phyloP scores from a whole-genome alignment of 2,888 invertebrate genomes.

The Harpalus rubripes region DNA sequence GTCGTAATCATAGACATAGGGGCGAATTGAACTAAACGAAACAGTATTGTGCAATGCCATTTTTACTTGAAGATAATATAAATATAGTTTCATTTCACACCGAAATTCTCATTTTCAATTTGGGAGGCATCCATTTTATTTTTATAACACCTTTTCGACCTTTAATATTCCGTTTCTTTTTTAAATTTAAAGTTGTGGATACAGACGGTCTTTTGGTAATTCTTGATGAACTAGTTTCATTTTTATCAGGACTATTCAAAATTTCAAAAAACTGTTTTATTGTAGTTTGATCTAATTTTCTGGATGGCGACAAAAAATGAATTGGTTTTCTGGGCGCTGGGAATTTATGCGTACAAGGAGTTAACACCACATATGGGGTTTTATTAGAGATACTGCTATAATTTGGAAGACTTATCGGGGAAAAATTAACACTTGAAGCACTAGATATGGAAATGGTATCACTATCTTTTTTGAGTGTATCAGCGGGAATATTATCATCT shows the following conservation, averaged over 20 bases:
- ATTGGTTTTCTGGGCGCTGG: not conserved
- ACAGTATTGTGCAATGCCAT: too few species aligned
- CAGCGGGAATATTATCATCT: not conserved
- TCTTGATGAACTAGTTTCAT: not conserved
- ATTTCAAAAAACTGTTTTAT: not conserved
- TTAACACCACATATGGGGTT: not conserved
- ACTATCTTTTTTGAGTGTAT: not conserved
- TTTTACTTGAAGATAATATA: too few species aligned
- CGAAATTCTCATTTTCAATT: constrained; percentile 6
- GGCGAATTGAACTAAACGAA: too few species aligned
- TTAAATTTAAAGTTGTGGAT: not conserved
- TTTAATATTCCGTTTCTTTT: not conserved
- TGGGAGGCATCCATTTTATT: constrained; percentile 26
- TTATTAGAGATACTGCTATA: too few species aligned
- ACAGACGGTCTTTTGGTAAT: not conserved
- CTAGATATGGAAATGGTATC: not conserved
- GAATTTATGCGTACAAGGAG: not conserved
- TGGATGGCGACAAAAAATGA: not conserved
- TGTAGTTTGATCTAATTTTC: not conserved
- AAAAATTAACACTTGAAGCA: not conserved
- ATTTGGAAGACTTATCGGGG: not conserved
- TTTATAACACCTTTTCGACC: constrained; percentile 9
- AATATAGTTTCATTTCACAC: not conserved
- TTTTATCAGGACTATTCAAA: not conserved
- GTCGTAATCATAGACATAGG: too few species aligned